Evolutionary conservation across 2,888 invertebrate species (phyloP), one percentile per base, ranked within the genome.

Genomic region (Eubasilissa splendida): DNA sequence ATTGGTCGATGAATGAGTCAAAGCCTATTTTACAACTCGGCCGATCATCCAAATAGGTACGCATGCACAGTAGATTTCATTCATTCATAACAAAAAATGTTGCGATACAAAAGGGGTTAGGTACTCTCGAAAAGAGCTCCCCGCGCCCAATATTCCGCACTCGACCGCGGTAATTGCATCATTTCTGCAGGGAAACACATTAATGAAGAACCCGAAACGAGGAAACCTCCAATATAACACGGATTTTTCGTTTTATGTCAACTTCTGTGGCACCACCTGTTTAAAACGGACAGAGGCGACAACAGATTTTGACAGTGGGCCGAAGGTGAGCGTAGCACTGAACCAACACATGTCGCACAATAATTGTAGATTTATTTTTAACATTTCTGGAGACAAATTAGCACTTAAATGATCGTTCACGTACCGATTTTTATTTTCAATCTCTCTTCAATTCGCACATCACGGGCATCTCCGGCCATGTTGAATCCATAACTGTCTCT

Each of bases 341-440:
- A 74, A 79, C 74, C 50, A 66, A 74, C 79, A 74, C 79, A 22
- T 54, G 50, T 75, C 42, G 56, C 78, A 70, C 78, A 80, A 80
- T 22, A 66, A 52, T 65, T 22, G 52, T 74, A 74, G 60, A 77
- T 77, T 50, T 59, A 77, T 65, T 73, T 56, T 60, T 31, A 78
- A 53, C 74, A 68, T 77, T 81, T 60, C 66, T 65, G 83, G 83
- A 82, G 76, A 75, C 84, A 85, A 63, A 77, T 80, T 79, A 53
- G 53, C 66, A 78, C 75, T 77, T 33, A 70, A 73, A 58, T 80
- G 80, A 83, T 87, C 86, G 85, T 86, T 86, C 89, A 93, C 95
- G 91, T 93, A 96, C 96, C 96, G 90, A 97, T 96, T 94, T 96
- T 97, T 89, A 97, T 96, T 94, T 95, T 96, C 91, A 97, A 93